phyloP scores from a whole-genome alignment of 2,113 vertebrate species.

The Poeciliopsis prolifica region DNA sequence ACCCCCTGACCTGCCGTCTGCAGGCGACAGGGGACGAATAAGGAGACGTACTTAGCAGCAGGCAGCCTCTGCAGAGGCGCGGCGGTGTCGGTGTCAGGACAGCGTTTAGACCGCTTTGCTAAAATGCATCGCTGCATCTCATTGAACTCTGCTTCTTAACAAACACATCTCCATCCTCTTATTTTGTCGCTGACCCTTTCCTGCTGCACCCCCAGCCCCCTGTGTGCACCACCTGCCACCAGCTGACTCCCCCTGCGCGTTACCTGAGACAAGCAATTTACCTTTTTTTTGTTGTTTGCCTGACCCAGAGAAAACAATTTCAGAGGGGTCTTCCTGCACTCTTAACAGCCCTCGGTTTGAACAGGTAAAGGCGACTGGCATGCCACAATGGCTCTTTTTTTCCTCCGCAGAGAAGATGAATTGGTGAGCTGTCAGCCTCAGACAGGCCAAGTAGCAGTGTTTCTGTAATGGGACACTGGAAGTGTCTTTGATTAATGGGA shows the following conservation, averaged over 20 bases:
- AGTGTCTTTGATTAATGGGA: slow-evolving; percentile 97
- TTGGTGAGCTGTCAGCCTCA: slow-evolving; percentile 88
- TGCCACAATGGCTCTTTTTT: slow-evolving; percentile 71
- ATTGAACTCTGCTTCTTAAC: slow-evolving; percentile 79
- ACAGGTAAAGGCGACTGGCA: slow-evolving; percentile 75
- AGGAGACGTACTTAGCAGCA: slow-evolving; percentile 56
- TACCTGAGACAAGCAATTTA: slow-evolving; percentile 85
- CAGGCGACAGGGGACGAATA: slow-evolving; percentile 32
- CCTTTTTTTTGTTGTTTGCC: slow-evolving; percentile 82
- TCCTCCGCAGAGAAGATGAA: slow-evolving; percentile 85
- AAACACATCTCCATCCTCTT: slow-evolving; percentile 75
- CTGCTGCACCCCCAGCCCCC: slow-evolving; percentile 19
- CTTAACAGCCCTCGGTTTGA: slow-evolving; percentile 76
- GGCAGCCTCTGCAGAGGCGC: slow-evolving; percentile 39
- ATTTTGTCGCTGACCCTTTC: slow-evolving; percentile 58
- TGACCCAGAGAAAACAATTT: slow-evolving; percentile 88
- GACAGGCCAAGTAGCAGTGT: slow-evolving; percentile 89
- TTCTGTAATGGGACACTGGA: slow-evolving; percentile 96
- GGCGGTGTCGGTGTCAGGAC: neutral
- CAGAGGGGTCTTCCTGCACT: slow-evolving; percentile 81
- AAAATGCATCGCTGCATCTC: slow-evolving; percentile 48
- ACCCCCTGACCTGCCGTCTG: slow-evolving; percentile 19
- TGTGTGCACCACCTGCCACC: slow-evolving; percentile 19
- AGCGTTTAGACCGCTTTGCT: slow-evolving; percentile 49
- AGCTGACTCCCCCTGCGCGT: slow-evolving; percentile 56